These are phyloP conservation scores for Notolepis coatsorum DNA, from an alignment of 2,797 vertebrate species.

Conservation along the genomic window DNA sequence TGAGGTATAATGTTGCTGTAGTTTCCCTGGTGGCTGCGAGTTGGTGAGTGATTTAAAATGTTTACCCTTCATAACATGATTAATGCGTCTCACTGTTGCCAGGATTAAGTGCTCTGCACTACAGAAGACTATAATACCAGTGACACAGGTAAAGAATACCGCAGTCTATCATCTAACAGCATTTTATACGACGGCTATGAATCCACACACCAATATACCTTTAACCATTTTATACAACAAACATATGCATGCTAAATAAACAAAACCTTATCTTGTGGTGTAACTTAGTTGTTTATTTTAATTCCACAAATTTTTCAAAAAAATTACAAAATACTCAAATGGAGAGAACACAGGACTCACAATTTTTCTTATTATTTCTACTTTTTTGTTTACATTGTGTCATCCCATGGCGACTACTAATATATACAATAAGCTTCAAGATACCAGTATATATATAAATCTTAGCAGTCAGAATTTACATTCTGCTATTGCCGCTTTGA, in stretches of 20 bases:
- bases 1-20: constrained; percentile 16
- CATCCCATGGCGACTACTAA: constrained; percentile 99
- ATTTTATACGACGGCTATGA: not conserved
- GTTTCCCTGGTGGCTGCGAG: not conserved
- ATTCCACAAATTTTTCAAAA: constrained; percentile 99
- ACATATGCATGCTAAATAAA: not conserved
- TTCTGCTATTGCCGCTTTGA: constrained; percentile 95
- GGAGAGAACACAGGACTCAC: constrained; percentile 99
- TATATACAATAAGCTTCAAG: constrained; percentile 99
- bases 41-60: constrained; percentile 21
- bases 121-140: constrained; percentile 11
- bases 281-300: constrained; percentile 99
- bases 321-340: constrained; percentile 99
- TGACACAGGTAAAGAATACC: not conserved
- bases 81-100: constrained; percentile 18
- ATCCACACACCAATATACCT: not conserved
- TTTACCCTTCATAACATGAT: constrained; percentile 48
- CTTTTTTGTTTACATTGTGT: constrained; percentile 99
- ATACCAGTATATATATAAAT: constrained; percentile 98
- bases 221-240: not conserved
- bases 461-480: constrained; percentile 96
- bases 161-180: not conserved
- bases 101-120: constrained; percentile 15
- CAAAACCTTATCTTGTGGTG: constrained; percentile 84
- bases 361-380: constrained; percentile 98